These are phyloP conservation scores for Chrysotoxum bicinctum DNA, from an alignment of 2,888 invertebrate genomes.

Conservation along the genomic window DNA sequence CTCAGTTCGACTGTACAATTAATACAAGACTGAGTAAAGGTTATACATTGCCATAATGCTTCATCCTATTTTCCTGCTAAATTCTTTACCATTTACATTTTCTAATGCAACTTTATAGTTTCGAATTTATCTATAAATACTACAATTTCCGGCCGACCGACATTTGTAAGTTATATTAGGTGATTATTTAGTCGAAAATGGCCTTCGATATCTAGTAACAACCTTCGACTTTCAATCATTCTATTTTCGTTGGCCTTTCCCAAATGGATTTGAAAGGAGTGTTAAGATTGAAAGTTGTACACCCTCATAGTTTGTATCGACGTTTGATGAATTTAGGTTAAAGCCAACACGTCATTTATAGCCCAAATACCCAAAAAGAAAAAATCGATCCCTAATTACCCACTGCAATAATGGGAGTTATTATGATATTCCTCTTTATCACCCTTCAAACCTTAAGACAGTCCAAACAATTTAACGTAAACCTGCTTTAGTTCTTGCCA, in stretches of 20 bases:
- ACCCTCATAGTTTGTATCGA: background rate
- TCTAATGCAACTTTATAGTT: background rate
- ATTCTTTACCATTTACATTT: background rate
- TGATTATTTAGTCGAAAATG: slow-evolving; percentile 21
- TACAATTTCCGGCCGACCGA: background rate
- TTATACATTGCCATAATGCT: too few species aligned
- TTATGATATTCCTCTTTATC: background rate
- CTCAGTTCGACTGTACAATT: too few species aligned
- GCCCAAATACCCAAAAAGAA: background rate
- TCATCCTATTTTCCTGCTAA: background rate
- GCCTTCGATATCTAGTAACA: slow-evolving; percentile 24
- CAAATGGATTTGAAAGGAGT: slow-evolving; percentile 23
- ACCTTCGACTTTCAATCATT: slow-evolving; percentile 27
- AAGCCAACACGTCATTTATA: background rate
- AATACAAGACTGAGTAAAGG: too few species aligned
- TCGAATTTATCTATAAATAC: background rate
- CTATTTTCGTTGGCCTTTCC: slow-evolving; percentile 28
- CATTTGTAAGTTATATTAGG: background rate
- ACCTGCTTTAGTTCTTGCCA: background rate
- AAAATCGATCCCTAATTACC: slow-evolving; percentile 52
- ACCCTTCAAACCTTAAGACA: background rate
- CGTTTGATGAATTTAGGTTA: background rate
- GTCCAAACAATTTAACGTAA: background rate
- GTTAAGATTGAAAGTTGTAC: background rate
- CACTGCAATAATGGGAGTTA: slow-evolving; percentile 20